Conservation (phyloP, 92 coral and sea anemone genomes). For the Actinernus sp. region DNA sequence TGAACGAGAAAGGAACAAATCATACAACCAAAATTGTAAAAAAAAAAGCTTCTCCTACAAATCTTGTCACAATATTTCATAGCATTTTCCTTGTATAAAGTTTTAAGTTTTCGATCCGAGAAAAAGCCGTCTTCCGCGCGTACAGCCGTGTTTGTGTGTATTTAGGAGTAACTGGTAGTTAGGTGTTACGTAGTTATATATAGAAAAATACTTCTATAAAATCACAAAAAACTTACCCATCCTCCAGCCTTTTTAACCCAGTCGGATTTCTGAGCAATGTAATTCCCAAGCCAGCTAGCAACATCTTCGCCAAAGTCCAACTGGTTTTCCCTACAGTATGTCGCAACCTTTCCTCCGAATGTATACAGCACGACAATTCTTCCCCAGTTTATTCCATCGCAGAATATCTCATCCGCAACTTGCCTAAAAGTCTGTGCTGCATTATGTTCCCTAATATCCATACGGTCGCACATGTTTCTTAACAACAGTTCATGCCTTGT, state of each 20-base stretch:
- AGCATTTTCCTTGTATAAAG: too few relatives aligned
- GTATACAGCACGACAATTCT: constrained; percentile 86
- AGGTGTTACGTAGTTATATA: too few relatives aligned
- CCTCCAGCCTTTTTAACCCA: constrained; percentile 94
- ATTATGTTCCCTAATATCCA: constrained; percentile 58
- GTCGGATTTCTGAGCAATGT: constrained; percentile 57
- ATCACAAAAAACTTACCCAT: constrained; percentile 84
- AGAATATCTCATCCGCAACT: constrained; percentile 83
- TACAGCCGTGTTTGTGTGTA: too few relatives aligned
- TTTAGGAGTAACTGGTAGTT: too few relatives aligned
- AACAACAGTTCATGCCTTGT: constrained; percentile 78
- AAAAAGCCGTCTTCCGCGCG: too few relatives aligned
- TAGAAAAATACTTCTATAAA: background rate
- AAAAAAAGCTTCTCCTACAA: background rate
- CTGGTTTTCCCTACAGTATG: constrained; percentile 61
- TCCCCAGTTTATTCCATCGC: constrained; percentile 94
- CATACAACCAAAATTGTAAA: background rate
- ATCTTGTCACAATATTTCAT: too few relatives aligned
- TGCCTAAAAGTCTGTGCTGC: constrained; percentile 49
- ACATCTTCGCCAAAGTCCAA: constrained; percentile 58
- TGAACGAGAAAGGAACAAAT: background rate
- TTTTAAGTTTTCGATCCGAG: too few relatives aligned
- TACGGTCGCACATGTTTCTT: constrained; percentile 76
- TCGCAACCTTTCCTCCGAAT: constrained; percentile 81
- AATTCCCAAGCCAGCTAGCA: constrained; percentile 75